A percentile compares a stretch with the other conserved stretches of the same genome.
Conservation (phyloP, 2,797 vertebrate species). For the Carcharodon carcharias region DNA sequence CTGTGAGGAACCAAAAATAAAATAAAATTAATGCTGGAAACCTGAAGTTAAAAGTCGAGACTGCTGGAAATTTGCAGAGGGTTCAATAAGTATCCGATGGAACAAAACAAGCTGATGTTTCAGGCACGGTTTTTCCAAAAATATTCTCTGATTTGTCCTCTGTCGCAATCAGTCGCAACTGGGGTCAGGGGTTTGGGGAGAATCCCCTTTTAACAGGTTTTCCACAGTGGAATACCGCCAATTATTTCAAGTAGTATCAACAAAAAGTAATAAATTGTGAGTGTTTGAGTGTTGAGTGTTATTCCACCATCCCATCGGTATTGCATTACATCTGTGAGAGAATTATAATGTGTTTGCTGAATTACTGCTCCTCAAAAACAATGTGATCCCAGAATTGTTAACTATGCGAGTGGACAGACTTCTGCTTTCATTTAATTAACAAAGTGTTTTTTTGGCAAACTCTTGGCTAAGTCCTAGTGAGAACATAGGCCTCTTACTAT, state of each 20-base stretch:
- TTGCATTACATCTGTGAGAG: not conserved
- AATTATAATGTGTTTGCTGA: conserved; percentile 22
- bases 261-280: not conserved
- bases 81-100: not conserved
- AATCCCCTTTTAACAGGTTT: not conserved
- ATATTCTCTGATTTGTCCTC: not conserved
- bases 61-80: not conserved
- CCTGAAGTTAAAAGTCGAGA: not conserved
- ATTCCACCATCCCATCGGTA: conserved; percentile 16
- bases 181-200: too few species aligned
- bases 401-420: conserved; percentile 14
- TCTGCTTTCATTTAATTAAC: conserved; percentile 34
- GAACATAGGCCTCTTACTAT: not conserved
- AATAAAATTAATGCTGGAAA: not conserved
- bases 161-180: not conserved
- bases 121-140: not conserved
- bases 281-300: not conserved
- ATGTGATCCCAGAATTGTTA: conserved; percentile 7
- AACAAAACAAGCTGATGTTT: not conserved
- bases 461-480: not conserved
- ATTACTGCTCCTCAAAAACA: not conserved
- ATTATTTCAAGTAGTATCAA: not conserved
- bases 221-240: not conserved
- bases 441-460: conserved; percentile 34
- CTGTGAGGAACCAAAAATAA: not conserved